Percentiles rank a stretch among this genome's conserved stretches.
Conservation (phyloP, 2,797 vertebrate genomes). For the Protosalanx chinensis region DNA sequence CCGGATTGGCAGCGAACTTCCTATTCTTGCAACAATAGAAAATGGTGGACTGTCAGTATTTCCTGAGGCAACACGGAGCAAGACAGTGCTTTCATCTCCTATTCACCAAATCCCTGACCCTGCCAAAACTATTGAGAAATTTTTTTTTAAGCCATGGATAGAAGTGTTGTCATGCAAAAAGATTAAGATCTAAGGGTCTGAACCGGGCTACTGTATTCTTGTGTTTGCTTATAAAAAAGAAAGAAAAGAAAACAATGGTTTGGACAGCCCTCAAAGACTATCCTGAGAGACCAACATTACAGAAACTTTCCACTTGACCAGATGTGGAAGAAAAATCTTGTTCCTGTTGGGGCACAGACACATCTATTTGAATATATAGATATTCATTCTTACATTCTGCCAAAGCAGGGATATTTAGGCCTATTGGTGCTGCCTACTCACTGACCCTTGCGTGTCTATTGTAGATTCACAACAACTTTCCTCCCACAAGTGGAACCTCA, state of each 20-base stretch:
- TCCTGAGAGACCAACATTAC: not conserved
- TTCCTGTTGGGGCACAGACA: not conserved
- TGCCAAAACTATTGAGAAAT: not conserved
- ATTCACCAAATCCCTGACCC: constrained; percentile 4
- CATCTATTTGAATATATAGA: not conserved
- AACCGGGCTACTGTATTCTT: not conserved
- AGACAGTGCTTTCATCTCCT: constrained; percentile 48
- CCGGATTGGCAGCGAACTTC: constrained; percentile 31
- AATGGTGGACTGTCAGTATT: constrained; percentile 58
- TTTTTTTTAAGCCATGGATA: not conserved
- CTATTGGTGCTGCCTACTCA: constrained; percentile 26
- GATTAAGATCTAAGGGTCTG: not conserved
- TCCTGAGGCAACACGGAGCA: constrained; percentile 52
- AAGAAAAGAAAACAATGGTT: not conserved
- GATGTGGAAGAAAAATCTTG: not conserved
- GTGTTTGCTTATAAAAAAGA: not conserved
- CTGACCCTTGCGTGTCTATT: constrained; percentile 24
- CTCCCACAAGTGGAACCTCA: constrained; percentile 34
- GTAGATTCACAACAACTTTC: constrained; percentile 19
- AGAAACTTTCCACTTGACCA: not conserved
- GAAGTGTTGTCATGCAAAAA: not conserved
- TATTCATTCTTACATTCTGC: not conserved
- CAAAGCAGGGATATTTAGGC: not conserved
- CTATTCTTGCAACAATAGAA: constrained; percentile 47
- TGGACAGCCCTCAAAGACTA: constrained; percentile 5